Evolutionary conservation across 2,797 vertebrate genomes (phyloP).

Genomic region (Bovichtus diacanthus): DNA sequence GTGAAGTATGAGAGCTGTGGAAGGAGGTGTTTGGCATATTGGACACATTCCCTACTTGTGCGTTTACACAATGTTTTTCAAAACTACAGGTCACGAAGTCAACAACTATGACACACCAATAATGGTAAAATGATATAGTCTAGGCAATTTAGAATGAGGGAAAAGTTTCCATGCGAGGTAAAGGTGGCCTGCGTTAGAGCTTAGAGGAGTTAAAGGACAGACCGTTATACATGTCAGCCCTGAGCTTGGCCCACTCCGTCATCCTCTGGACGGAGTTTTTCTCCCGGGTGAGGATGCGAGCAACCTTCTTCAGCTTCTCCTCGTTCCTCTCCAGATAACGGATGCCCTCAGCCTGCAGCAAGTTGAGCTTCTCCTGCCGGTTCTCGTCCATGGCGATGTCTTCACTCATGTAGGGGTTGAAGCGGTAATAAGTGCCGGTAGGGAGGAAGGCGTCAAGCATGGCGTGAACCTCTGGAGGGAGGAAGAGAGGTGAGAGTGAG

Average conservation of each 20-base stretch:
- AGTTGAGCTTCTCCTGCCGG: conserved; percentile 91
- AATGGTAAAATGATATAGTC: conserved; percentile 1
- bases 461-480: conserved; percentile 91
- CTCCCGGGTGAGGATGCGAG: conserved; percentile 87
- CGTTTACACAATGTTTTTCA: conserved; percentile 6
- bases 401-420: conserved; percentile 96
- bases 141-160: background rate
- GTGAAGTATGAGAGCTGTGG: background rate
- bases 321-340: conserved; percentile 94
- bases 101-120: conserved; percentile 28
- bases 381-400: conserved; percentile 94
- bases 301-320: conserved; percentile 91
- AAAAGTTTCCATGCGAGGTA: conserved; percentile 34
- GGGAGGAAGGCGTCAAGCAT: conserved; percentile 95
- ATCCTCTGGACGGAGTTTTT: conserved; percentile 89
- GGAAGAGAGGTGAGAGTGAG: conserved; percentile 32
- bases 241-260: conserved; percentile 90
- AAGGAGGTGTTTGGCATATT: conserved; percentile 36
- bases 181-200: conserved; percentile 11
- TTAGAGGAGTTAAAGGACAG: conserved; percentile 77
- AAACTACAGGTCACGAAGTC: conserved; percentile 19
- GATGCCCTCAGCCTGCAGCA: conserved; percentile 90
- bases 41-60: conserved; percentile 11
- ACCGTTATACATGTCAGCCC: conserved; percentile 90
- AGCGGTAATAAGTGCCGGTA: conserved; percentile 93